Conservation (phyloP, 2,113 vertebrate genomes). For the Carlito syrichta region DNA sequence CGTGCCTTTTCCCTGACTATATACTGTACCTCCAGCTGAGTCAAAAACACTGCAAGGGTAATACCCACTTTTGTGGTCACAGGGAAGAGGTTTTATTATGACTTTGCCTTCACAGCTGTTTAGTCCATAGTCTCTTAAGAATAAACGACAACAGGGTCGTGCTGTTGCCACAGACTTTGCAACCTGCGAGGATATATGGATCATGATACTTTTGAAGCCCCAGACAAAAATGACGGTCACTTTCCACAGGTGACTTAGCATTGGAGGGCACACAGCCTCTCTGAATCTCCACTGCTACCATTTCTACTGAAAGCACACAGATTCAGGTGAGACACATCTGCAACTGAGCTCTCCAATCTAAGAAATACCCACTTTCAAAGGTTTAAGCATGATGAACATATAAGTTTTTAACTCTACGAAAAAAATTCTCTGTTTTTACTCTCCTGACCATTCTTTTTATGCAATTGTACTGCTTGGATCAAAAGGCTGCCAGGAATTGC, state of each 20-base stretch:
- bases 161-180: background rate
- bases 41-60: constrained; percentile 25
- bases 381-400: background rate
- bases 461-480: constrained; percentile 25
- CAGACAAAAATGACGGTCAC: background rate
- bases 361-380: background rate
- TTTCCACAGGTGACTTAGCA: background rate
- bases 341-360: background rate
- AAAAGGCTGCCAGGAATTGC: constrained; percentile 60
- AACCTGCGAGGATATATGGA: background rate
- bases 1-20: constrained; percentile 27
- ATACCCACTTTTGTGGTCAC: constrained; percentile 11
- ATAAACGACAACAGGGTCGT: constrained; percentile 41
- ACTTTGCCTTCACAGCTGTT: constrained; percentile 44
- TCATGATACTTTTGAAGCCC: constrained; percentile 53
- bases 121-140: constrained; percentile 46
- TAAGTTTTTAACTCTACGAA: background rate
- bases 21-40: constrained; percentile 50
- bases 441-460: background rate
- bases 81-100: constrained; percentile 53
- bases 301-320: background rate
- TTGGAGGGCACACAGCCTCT: constrained; percentile 25
- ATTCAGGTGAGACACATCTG: background rate
- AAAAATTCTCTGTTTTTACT: background rate
- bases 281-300: background rate